Base-by-base conservation (phyloP, 2,113 vertebrate species). In the Phyllostomus discolor region DNA sequence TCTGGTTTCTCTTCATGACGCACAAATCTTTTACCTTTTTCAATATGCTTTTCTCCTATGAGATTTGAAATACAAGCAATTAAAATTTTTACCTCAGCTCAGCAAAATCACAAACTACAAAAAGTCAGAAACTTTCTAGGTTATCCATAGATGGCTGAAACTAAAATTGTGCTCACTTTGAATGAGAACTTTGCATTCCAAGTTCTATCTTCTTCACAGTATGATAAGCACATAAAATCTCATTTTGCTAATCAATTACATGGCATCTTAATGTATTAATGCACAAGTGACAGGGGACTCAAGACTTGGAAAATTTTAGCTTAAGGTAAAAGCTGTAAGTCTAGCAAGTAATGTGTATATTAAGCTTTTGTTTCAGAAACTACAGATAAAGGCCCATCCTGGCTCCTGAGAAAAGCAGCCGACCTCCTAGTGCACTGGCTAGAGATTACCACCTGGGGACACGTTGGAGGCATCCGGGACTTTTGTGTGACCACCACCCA, bases 21-120 rank as follows among this genome's bases (percentile, higher is more conserved):
- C 52, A 20, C 52, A 54, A 20, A 54, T 54, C 17, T 20, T 19
- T 54, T 54, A 17, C 52, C 52, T 54, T 54, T 84, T 90, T 24
- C 4, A 59, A 20, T 50, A 35, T 41, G 15, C 5, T 85, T 86
- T 82, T 84, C 28, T 75, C 17, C 20, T 66, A 2, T 26, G 10
- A 91, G 19, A 35, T 67, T 97, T 84, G 38, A 78, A 95, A 91
- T 24, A 76, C 12, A 95, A 92, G 46, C 46, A 95, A 88, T 93
- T 93, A 91, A 50, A 84, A 12, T 8, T 87, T 73, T 78, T 93
- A 76, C 24, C 10, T 88, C 62, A 86, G 2, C 33, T 87, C 20
- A 85, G n/a, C 50, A 94, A 90, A 90, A 78, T 88, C 19, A 82
- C 5, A 86, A 84, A 88, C 4, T 62, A 38, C 0, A 1, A 90